Base-by-base conservation (phyloP, 2,797 vertebrate species). In the Enteromius mattozi region DNA sequence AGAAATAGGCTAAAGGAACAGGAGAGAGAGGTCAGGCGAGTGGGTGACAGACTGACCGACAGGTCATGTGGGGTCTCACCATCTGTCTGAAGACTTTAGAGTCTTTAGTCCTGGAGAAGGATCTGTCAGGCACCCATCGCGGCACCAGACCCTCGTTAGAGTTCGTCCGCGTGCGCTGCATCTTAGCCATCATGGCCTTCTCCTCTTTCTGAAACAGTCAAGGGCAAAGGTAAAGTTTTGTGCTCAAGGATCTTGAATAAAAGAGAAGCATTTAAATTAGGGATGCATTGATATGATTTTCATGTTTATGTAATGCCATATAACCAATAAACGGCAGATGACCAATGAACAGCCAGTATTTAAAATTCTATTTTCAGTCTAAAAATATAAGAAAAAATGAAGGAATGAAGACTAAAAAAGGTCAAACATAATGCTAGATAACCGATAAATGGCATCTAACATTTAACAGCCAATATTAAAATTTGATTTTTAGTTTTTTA, bases 41-140 rank as follows among this genome's bases (percentile, higher is more conserved):
- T 1, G 24, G 49, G 65, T 72, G 61, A 69, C 42, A 83, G 65
- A 86, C 40, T 74, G 82, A 76, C n/a, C 10, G 66, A 21, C 61
- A 63, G 80, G 51, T 82, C 42, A 13, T 63, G 6, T 59, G 17
- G 21, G 61, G 77, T 71, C 96, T 96, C 90, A 98, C 97, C 97
- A 99, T 99, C 95, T 98, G 97, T 89, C 97, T 96, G 92, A 99
- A 98, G 86, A 97, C 97, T 91, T 98, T 98, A 83, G 97, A 98
- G 94, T 98, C 97, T 95, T 98, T 98, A 92, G 96, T 96, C 88
- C 97, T 94, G 91, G 94, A 89, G 92, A 98, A 98, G 84, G 97
- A 95, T 61, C 97, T 96, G 89, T 99, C 97, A 0, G 97, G 97
- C 61, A 96, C 97, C 97, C 97, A 99, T 90, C 97, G 97, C 0